Base-by-base conservation (phyloP, 2,888 invertebrate genomes). In the Prostheceraeus crozeri region DNA sequence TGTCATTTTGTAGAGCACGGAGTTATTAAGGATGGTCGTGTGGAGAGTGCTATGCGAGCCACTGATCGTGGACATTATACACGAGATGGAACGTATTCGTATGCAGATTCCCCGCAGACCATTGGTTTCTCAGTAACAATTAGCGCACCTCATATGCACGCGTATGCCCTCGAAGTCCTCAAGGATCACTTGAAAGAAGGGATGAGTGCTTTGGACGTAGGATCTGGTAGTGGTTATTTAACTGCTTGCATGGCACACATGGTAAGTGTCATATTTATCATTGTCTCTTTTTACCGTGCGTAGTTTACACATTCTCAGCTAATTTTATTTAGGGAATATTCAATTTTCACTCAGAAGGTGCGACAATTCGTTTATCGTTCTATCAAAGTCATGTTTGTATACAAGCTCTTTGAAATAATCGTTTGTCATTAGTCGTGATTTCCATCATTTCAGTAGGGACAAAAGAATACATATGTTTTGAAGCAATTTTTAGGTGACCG, bases 61-160 rank as follows among this genome's bases (percentile, higher is more conserved):
- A 72, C 76, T 1, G 76, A 76, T 63, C 63, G 76, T 57, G 68
- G 65, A n/a, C 62, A 71, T 23, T 54, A 36, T 28, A 11, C 27
- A 3, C 14, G n/a, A 6, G n/a, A 35, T 19, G 35, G 35, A 3
- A 3, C 54, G 6, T 54, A 54, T 53, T 85, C 91, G 0, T 93
- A 91, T 68, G 82, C 84, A 75, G 93, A 94, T 78, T 83, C 87
- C 8, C 93, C 93, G 0, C 90, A 91, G 75, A 6, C 35, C 8
- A 61, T 61, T 16, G 54, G 51, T 11, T 61, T 52, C 28, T 28
- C 28, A 3, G 62, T 52, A 11, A 94, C 93, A 0, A 93, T 94
- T 63, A 88, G 88, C 77, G 93, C 93, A 31, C 93, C 93, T 10
- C 91, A 93, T 74, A 94, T 94, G 91, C 77, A 77, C 68, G 76